These are phyloP conservation scores for Taphrorychus bicolor DNA, from an alignment of 2,888 invertebrate genomes.

Conservation along the genomic window DNA sequence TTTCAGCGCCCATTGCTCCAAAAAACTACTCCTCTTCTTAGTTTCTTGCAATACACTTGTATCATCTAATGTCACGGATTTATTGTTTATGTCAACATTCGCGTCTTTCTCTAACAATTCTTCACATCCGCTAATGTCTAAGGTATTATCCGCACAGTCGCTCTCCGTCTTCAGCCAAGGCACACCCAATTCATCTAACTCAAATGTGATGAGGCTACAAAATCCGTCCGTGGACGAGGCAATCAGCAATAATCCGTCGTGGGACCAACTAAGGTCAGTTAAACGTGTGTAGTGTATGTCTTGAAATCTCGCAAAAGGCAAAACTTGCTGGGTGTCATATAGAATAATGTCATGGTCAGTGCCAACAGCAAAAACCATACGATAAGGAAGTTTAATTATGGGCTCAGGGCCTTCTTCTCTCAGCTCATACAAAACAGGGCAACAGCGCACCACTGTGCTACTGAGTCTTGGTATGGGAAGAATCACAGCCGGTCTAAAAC, in stretches of 20 bases:
- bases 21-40: constrained; percentile 52
- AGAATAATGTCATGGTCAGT: constrained; percentile 85
- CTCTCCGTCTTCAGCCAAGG: constrained; percentile 61
- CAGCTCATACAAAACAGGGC: constrained; percentile 75
- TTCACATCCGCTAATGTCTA: constrained; percentile 50
- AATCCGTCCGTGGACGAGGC: constrained; percentile 91
- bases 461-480: constrained; percentile 81
- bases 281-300: constrained; percentile 91
- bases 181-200: constrained; percentile 73
- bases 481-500: constrained; percentile 75
- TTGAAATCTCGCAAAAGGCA: constrained; percentile 78
- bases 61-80: too few relatives aligned
- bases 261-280: constrained; percentile 88
- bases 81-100: constrained; percentile 45
- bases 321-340: constrained; percentile 85
- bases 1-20: constrained; percentile 55
- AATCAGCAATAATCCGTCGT: constrained; percentile 76
- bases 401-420: constrained; percentile 64
- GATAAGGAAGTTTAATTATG: constrained; percentile 71
- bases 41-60: constrained; percentile 41
- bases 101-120: constrained; percentile 46
- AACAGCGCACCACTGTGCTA: constrained; percentile 84
- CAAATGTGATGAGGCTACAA: constrained; percentile 84
- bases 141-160: constrained; percentile 51
- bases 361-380: constrained; percentile 91